These are phyloP conservation scores for Sminthurides aquaticus DNA, from an alignment of 2,888 invertebrate genomes.

Conservation along the genomic window DNA sequence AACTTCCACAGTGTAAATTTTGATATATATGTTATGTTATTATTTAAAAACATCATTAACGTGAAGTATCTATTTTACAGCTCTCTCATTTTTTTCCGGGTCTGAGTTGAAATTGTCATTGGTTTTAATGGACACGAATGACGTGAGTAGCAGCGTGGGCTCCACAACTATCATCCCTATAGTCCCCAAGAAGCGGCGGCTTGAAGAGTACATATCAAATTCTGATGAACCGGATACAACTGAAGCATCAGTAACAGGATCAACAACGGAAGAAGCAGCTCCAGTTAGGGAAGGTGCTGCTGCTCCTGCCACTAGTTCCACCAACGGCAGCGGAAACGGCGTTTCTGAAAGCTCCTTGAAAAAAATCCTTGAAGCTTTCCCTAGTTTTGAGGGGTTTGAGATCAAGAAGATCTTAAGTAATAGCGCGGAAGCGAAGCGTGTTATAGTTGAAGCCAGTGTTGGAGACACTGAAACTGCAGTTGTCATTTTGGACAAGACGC, in stretches of 20 bases:
- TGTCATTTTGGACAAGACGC: conserved; percentile 71
- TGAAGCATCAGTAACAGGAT: not conserved
- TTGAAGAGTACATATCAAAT: not conserved
- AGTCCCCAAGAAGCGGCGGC: not conserved
- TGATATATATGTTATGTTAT: too few species aligned
- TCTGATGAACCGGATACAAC: not conserved
- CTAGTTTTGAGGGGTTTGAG: conserved; percentile 57
- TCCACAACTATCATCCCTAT: not conserved
- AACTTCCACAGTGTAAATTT: too few species aligned
- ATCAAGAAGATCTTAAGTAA: conserved; percentile 62
- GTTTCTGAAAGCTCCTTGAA: not conserved
- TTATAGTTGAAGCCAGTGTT: conserved; percentile 64
- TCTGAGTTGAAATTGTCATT: too few species aligned
- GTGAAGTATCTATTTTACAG: too few species aligned
- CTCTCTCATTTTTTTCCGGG: too few species aligned
- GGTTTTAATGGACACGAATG: not conserved
- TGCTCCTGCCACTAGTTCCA: not conserved
- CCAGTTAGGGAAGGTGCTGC: too few species aligned
- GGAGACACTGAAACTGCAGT: conserved; percentile 58
- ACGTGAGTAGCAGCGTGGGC: not conserved
- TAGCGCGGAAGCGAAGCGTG: conserved; percentile 63
- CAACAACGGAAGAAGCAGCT: not conserved
- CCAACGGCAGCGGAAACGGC: not conserved
- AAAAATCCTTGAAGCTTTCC: not conserved
- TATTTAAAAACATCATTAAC: too few species aligned